A percentile compares a stretch with the other conserved stretches of the same genome.
These are phyloP conservation scores for Typhlomys cinereus DNA, from an alignment of 2,113 vertebrate genomes.

Conservation along the genomic window DNA sequence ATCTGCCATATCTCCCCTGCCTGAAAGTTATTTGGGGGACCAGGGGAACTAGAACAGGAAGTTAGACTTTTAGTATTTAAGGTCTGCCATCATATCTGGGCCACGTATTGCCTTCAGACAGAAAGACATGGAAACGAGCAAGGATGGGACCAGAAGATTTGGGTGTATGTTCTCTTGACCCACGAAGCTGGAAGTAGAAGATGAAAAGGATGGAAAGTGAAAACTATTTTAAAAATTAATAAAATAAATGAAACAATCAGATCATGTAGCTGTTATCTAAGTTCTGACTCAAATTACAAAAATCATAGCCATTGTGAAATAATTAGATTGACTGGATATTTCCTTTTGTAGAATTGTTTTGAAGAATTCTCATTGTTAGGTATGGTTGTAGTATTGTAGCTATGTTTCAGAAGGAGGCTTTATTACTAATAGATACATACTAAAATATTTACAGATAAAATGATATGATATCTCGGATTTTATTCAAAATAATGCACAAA, in stretches of 20 bases:
- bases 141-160: background rate
- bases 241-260: background rate
- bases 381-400: background rate
- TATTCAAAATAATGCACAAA: slow-evolving; percentile 45
- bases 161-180: background rate
- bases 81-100: background rate
- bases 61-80: background rate
- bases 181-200: background rate
- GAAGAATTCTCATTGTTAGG: background rate
- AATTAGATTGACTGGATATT: background rate
- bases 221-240: background rate
- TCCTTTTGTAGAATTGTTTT: background rate
- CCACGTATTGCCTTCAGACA: background rate
- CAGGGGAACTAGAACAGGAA: too few species aligned
- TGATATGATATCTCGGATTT: background rate
- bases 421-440: background rate
- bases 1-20: background rate
- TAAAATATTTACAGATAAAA: slow-evolving; percentile 43
- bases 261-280: background rate
- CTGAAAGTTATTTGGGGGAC: background rate
- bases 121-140: background rate
- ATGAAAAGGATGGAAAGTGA: background rate
- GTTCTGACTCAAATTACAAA: background rate
- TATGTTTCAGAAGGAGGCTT: slow-evolving; percentile 25
- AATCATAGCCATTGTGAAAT: background rate